Evolutionary conservation across 1,140 invertebrate species (phyloP).

Genomic region (Tetraneura akinire): DNA sequence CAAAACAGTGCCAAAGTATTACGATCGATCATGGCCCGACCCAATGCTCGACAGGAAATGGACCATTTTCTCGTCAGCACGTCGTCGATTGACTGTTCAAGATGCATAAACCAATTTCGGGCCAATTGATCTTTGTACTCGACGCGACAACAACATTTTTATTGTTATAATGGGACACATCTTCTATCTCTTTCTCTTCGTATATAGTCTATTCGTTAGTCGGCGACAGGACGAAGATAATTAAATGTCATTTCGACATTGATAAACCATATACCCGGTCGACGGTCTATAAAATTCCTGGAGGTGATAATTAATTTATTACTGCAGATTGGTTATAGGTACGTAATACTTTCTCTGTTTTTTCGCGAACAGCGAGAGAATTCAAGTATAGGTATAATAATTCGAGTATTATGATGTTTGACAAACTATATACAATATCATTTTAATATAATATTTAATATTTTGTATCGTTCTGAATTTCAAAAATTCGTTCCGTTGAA

Average conservation of each 20-base stretch:
- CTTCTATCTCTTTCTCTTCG: background rate
- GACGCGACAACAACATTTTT: background rate
- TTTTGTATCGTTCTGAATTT: no score
- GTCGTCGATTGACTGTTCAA: background rate
- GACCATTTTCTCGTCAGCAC: constrained; percentile 9
- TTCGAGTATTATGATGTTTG: no score
- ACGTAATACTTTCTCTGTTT: constrained; percentile 1
- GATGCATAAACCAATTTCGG: constrained; percentile 32
- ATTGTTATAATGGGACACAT: background rate
- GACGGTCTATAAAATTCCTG: background rate
- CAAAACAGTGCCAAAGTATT: background rate
- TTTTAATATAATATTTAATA: no score
- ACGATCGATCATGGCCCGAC: background rate
- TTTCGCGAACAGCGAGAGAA: background rate
- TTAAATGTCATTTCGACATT: background rate
- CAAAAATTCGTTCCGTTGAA: background rate
- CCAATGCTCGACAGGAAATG: constrained; percentile 33
- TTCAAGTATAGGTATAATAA: no score
- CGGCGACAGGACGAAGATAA: background rate
- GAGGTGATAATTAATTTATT: background rate
- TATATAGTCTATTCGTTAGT: no score
- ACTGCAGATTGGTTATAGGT: no score
- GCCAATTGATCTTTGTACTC: background rate
- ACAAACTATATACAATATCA: no score
- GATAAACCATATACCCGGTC: background rate